phyloP scores from a whole-genome alignment of 2,113 vertebrate genomes.

The Canis aureus region DNA sequence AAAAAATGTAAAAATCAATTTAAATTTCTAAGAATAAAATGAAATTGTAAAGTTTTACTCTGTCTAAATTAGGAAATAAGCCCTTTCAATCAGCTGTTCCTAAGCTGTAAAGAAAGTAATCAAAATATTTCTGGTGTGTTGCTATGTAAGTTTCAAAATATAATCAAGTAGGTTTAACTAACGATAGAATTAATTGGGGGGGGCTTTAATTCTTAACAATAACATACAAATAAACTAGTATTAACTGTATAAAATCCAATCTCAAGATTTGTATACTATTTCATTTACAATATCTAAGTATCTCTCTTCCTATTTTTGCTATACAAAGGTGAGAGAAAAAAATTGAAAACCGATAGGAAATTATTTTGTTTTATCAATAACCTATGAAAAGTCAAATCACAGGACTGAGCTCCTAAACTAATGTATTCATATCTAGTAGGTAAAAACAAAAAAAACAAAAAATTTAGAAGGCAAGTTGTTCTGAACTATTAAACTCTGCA shows the following conservation, averaged over 20 bases:
- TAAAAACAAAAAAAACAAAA: neutral
- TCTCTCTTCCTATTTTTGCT: constrained; percentile 31
- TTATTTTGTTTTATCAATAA: constrained; percentile 42
- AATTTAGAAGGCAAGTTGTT: constrained; percentile 1
- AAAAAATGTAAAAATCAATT: constrained; percentile 27
- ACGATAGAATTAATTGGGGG: neutral
- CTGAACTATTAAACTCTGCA: neutral
- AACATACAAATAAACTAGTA: constrained; percentile 39
- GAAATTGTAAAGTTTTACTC: constrained; percentile 40
- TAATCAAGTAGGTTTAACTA: constrained; percentile 46
- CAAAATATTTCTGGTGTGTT: constrained; percentile 57
- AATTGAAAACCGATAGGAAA: constrained; percentile 15
- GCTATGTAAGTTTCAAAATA: constrained; percentile 45
- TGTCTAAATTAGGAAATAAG: constrained; percentile 57
- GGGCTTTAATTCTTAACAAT: constrained; percentile 6
- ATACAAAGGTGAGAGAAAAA: neutral
- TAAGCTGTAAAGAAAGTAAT: constrained; percentile 34
- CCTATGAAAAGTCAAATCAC: neutral
- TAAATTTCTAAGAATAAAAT: constrained; percentile 66
- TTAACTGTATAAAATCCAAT: constrained; percentile 36
- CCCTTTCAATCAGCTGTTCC: neutral
- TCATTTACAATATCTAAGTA: constrained; percentile 24
- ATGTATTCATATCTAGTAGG: neutral
- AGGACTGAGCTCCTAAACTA: neutral
- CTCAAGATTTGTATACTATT: constrained; percentile 17